Evolutionary conservation across 1,140 invertebrate genomes (phyloP).

Genomic region (Calycopis cecrops): DNA sequence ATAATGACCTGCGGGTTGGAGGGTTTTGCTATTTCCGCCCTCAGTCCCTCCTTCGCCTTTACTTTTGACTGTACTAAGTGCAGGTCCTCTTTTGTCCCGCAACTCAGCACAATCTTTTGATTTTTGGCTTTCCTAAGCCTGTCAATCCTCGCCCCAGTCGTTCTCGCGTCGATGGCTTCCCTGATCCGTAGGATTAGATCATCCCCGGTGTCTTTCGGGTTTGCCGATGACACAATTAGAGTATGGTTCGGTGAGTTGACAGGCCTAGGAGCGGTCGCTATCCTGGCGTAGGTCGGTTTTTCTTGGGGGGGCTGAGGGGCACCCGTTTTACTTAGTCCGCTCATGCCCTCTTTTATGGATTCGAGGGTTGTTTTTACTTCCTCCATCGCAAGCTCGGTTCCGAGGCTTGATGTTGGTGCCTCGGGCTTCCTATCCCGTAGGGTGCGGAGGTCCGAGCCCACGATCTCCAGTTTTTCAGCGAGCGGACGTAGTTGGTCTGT

Average conservation of each 20-base stretch:
- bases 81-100: neutral
- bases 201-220: neutral
- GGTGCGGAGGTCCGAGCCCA: neutral
- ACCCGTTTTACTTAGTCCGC: neutral
- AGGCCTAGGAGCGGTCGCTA: neutral
- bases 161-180: neutral
- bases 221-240: too few species aligned
- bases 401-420: neutral
- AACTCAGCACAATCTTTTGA: conserved; percentile 3
- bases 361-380: neutral
- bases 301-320: too few species aligned
- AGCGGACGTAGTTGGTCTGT: conserved; percentile 2
- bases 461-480: conserved; percentile 1
- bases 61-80: neutral
- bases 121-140: neutral
- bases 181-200: neutral
- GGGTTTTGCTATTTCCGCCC: neutral
- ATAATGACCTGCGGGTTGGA: neutral
- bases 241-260: too few species aligned
- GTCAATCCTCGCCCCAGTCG: neutral
- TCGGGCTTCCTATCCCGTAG: neutral
- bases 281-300: neutral
- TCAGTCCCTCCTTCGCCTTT: neutral
- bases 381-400: neutral
- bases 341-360: neutral